These are phyloP conservation scores for Zaprionus obscuricornis DNA, from an alignment of 2,888 invertebrate genomes.

Conservation along the genomic window DNA sequence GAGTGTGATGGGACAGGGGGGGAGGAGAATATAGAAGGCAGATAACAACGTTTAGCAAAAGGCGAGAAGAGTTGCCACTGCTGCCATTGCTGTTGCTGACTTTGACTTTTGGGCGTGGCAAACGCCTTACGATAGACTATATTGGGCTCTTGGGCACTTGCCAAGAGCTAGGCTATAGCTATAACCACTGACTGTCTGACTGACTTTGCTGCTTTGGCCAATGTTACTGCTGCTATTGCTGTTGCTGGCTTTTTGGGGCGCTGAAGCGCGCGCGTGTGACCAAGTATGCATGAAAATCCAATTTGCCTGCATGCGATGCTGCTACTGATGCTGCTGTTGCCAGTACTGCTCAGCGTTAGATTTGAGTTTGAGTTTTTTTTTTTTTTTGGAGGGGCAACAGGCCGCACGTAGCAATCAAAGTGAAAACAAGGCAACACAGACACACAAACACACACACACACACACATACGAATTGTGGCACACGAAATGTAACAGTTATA, in stretches of 20 bases:
- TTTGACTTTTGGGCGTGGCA: slow-evolving; percentile 16
- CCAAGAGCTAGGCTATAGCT: slow-evolving; percentile 7
- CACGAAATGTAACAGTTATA: slow-evolving; percentile 58
- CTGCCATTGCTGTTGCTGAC: slow-evolving; percentile 15
- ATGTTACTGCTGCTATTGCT: slow-evolving; percentile 10
- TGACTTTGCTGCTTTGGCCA: slow-evolving; percentile 5
- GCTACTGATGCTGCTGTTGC: neutral
- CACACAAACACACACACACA: slow-evolving; percentile 23
- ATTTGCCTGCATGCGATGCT: slow-evolving; percentile 64
- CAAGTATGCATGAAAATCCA: slow-evolving; percentile 77
- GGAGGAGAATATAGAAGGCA: slow-evolving; percentile 54
- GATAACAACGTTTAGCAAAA: slow-evolving; percentile 72
- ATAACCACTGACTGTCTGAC: slow-evolving; percentile 9
- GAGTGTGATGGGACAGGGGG: no score
- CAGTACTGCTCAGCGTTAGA: no score
- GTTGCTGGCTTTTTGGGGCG: slow-evolving; percentile 24
- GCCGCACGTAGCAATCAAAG: slow-evolving; percentile 73
- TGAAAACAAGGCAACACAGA: slow-evolving; percentile 61
- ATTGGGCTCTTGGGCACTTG: slow-evolving; percentile 1
- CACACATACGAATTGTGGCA: slow-evolving; percentile 34
- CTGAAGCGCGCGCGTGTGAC: slow-evolving; percentile 62
- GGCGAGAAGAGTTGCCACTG: slow-evolving; percentile 62
- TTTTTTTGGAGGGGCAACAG: no score
- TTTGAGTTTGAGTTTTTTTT: no score
- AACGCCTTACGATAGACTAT: slow-evolving; percentile 7